These are phyloP conservation scores for Sinocyclocheilus maitianheensis DNA, from an alignment of 2,113 vertebrate species.

Conservation along the genomic window DNA sequence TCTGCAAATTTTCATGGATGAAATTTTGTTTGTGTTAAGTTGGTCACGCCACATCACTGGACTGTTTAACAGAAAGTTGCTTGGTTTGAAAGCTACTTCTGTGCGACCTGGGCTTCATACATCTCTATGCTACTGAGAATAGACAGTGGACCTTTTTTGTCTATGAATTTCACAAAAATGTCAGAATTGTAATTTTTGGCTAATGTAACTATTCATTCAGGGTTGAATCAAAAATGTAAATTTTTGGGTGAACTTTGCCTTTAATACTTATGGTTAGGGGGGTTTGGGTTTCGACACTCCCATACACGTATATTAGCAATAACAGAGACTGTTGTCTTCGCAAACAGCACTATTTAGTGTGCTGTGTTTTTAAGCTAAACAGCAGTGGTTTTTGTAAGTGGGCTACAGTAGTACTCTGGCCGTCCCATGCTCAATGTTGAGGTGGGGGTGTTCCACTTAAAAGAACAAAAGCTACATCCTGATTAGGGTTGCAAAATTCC, in stretches of 20 bases:
- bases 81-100: too few relatives aligned
- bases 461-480: constrained; percentile 8
- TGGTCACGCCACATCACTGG: not conserved
- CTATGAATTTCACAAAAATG: too few relatives aligned
- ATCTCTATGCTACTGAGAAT: too few relatives aligned
- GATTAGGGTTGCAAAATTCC: too few relatives aligned
- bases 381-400: not conserved
- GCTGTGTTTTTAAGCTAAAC: not conserved
- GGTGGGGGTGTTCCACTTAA: not conserved
- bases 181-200: too few relatives aligned
- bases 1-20: not conserved
- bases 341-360: not conserved
- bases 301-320: not conserved
- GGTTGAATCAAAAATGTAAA: not conserved
- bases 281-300: not conserved
- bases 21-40: not conserved
- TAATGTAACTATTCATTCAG: not conserved
- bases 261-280: not conserved
- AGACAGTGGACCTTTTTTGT: too few relatives aligned
- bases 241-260: not conserved
- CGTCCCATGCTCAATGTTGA: not conserved
- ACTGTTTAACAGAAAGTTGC: not conserved
- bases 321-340: not conserved
- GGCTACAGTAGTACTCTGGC: not conserved
- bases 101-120: too few relatives aligned